These are phyloP conservation scores for Oryctolagus cuniculus DNA, from an alignment of 2,113 vertebrate species.

Conservation along the genomic window mOryCun1.1 NC_091433.1:141470001-141470500, in stretches of 20 bases:
- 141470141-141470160: neutral
- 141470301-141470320: neutral
- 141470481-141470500: no score
- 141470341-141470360: slow-evolving; percentile 16
- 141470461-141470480: neutral
- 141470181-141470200: neutral
- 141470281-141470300: slow-evolving; percentile 21
- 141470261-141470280: neutral
- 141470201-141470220: neutral
- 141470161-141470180: neutral
- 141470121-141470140: neutral
- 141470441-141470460: neutral
- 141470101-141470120: neutral
- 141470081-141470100: neutral
- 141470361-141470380: neutral
- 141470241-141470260: neutral
- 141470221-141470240: neutral
- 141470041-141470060: neutral
- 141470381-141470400: slow-evolving; percentile 7
- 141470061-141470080: slow-evolving; percentile 56
- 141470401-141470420: neutral
- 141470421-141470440: neutral
- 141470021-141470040: slow-evolving; percentile 45
- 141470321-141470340: slow-evolving; percentile 25
- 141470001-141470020: slow-evolving; percentile 23